Evolutionary conservation across 2,888 invertebrate species (phyloP).

Genomic region (Scotopteryx bipunctaria): DNA sequence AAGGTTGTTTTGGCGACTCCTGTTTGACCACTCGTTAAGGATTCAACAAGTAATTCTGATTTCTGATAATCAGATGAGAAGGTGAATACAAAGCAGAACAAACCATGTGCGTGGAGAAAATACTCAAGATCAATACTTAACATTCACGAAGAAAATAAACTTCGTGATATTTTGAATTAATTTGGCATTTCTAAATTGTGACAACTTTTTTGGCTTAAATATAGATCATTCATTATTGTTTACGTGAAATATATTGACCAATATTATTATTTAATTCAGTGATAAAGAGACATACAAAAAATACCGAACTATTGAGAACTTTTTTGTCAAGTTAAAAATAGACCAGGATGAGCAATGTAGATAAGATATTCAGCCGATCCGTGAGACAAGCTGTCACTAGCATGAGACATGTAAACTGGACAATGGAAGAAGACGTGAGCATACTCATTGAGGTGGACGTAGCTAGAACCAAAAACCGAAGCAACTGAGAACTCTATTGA

Average conservation of each 20-base stretch:
- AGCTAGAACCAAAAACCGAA: conserved; percentile 1
- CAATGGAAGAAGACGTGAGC: conserved; percentile 11
- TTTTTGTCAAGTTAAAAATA: conserved; percentile 13
- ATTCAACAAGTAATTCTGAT: conserved; percentile 23
- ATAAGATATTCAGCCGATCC: conserved; percentile 31
- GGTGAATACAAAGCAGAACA: conserved; percentile 29
- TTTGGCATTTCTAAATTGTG: conserved; percentile 11
- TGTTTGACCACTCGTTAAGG: conserved; percentile 17
- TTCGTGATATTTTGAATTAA: not conserved
- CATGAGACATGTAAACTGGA: conserved; percentile 21
- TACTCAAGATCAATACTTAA: conserved; percentile 12
- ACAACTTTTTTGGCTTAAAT: too few species aligned
- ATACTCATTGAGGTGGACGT: conserved; percentile 27
- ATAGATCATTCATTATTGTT: too few species aligned
- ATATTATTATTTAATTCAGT: too few species aligned
- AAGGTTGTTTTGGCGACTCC: conserved; percentile 35
- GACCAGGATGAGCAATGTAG: conserved; percentile 15
- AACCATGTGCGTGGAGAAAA: conserved; percentile 7
- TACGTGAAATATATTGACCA: too few species aligned
- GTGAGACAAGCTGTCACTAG: conserved; percentile 20
- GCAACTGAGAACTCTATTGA: not conserved
- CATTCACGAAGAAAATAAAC: conserved; percentile 7
- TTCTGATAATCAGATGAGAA: conserved; percentile 26
- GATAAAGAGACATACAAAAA: too few species aligned
- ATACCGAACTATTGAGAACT: too few species aligned